phyloP scores from a whole-genome alignment of 2,797 vertebrate species.

The Streptopelia turtur region DNA sequence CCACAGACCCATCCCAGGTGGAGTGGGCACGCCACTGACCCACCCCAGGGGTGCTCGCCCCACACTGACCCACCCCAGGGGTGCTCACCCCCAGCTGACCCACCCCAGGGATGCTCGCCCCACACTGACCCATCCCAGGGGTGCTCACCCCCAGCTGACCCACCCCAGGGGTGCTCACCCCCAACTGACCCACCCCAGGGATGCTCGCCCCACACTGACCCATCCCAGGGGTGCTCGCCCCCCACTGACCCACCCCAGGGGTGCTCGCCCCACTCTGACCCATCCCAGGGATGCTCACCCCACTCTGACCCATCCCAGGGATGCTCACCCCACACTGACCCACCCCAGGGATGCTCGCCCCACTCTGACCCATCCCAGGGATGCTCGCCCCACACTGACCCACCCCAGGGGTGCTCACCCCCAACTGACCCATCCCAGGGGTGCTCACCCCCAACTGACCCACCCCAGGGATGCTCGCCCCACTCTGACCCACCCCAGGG shows the following conservation, averaged over 20 bases:
- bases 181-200: background rate
- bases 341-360: background rate
- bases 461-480: too few species aligned
- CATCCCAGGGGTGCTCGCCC: background rate
- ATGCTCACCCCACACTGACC: background rate
- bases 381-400: too few species aligned
- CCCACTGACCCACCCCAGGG: background rate
- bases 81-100: background rate
- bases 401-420: too few species aligned
- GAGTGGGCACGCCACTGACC: background rate
- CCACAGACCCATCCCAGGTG: accelerated
- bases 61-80: background rate
- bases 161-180: too few species aligned
- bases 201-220: background rate
- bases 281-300: too few species aligned
- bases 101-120: background rate
- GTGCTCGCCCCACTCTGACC: background rate
- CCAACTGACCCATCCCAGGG: background rate
- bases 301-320: too few species aligned
- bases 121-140: too few species aligned
- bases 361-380: background rate
- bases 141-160: background rate
- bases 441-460: background rate
- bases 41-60: background rate
- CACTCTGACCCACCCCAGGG: too few species aligned